Evolutionary conservation across 2,113 vertebrate genomes (phyloP).

Genomic region (Zonotrichia leucophrys): DNA sequence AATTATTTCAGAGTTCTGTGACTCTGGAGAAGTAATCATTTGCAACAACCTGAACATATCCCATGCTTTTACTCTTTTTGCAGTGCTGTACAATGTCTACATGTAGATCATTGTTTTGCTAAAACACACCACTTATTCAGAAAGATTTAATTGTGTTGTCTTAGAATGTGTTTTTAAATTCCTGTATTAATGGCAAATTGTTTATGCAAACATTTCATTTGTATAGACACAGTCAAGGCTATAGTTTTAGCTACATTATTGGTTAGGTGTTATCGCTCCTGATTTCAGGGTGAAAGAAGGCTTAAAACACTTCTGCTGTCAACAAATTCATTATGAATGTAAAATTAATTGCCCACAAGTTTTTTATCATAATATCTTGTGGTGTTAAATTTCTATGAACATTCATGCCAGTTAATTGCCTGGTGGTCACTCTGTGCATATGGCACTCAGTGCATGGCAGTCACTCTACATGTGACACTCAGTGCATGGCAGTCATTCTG

Average conservation of each 20-base stretch:
- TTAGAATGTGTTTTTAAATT: neutral
- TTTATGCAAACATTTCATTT: neutral
- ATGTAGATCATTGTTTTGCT: neutral
- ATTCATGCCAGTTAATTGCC: too few relatives aligned
- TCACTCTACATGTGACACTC: neutral
- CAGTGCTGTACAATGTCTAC: accelerated
- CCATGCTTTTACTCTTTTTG: neutral
- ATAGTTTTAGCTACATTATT: neutral
- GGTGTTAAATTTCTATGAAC: neutral
- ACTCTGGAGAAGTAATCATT: neutral
- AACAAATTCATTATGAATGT: neutral
- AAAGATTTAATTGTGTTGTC: neutral
- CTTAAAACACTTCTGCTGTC: neutral
- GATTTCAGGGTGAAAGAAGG: neutral
- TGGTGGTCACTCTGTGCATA: too few relatives aligned
- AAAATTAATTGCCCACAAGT: neutral
- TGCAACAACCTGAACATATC: neutral
- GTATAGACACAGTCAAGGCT: neutral
- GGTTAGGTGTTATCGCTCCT: neutral
- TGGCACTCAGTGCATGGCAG: too few relatives aligned
- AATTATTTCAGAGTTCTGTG: neutral
- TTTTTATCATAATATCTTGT: neutral
- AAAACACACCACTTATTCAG: neutral
- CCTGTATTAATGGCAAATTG: neutral
- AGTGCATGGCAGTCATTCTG: accelerated